phyloP scores from a whole-genome alignment of 2,888 invertebrate species.

The Erebia aethiops region DNA sequence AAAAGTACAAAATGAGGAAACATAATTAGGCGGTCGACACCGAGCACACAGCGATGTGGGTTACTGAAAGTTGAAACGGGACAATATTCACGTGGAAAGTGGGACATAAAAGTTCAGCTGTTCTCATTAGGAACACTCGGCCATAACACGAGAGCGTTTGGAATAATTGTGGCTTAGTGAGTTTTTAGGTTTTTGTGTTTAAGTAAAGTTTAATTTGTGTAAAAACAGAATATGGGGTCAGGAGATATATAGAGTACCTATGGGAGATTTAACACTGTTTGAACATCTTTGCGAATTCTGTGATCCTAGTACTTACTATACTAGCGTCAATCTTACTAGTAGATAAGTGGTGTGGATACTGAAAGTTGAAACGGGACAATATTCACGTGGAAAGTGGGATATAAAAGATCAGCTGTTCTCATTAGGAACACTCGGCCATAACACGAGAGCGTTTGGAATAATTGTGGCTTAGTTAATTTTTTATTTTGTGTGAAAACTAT shows the following conservation, averaged over 20 bases:
- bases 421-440: conserved; percentile 12
- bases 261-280: no score
- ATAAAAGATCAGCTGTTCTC: conserved; percentile 15
- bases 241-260: no score
- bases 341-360: background rate
- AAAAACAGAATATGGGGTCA: no score
- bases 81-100: background rate
- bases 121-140: conserved; percentile 15
- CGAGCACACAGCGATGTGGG: background rate
- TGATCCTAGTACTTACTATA: no score
- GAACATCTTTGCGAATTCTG: no score
- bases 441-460: background rate
- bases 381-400: background rate
- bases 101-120: conserved; percentile 14
- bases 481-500: no score
- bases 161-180: background rate
- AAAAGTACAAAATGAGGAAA: conserved; percentile 5
- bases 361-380: background rate
- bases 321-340: no score
- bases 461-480: background rate
- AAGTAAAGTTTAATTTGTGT: background rate
- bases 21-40: conserved; percentile 7
- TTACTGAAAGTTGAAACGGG: conserved; percentile 2
- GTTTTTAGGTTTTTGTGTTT: background rate
- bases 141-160: background rate